Evolutionary conservation across 1,140 invertebrate species (phyloP), one percentile per base, ranked within the genome.

Genomic region (Diachasmimorpha longicaudata): DNA sequence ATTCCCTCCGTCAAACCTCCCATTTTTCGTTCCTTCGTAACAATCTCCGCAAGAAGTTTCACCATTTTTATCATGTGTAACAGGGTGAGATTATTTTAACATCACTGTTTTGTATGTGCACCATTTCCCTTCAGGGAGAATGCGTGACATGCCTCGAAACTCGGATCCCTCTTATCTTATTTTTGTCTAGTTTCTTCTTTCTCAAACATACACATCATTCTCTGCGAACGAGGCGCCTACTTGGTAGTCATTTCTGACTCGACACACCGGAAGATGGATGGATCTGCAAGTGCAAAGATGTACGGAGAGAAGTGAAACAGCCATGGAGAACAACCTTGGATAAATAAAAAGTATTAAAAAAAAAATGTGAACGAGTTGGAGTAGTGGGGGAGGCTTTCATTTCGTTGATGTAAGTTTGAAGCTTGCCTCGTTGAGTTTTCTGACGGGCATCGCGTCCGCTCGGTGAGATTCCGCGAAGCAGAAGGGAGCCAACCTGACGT

Each of bases 401-500:
- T 88, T 85, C 78, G 79, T 82, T 85, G 82, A 85, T 84, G 83
- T 81, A 84, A 87, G 81, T 86, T 88, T 85, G 81, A 86, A 82
- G 81, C 76, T 83, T 81, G 75, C 67, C 48, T 81, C 80, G 76
- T 83, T 83, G 23, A 31, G 23, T 31, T 31, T 63, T 25, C 58
- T 85, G 81, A 85, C 83, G 80, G 81, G 79, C 79, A 79, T 76
- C 79, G 14, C 42, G 23, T 55, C 42, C 46, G 16, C 14, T 63
- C 23, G 19, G 9, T 10, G 23, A 63, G 23, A 63, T 25, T 25
- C 23, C 21, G 11, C 58, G 58, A 25, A 25, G 58, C 23, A 31
- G 58, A 63, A 63, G 58, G 9, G 19, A 63, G 8, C 58, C 58
- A 63, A 63, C 14, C 58, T 25, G 58, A 63, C 58, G 58, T 63